Conservation (phyloP, 2,113 vertebrate genomes). For the Psittacula cyanocephala region DNA sequence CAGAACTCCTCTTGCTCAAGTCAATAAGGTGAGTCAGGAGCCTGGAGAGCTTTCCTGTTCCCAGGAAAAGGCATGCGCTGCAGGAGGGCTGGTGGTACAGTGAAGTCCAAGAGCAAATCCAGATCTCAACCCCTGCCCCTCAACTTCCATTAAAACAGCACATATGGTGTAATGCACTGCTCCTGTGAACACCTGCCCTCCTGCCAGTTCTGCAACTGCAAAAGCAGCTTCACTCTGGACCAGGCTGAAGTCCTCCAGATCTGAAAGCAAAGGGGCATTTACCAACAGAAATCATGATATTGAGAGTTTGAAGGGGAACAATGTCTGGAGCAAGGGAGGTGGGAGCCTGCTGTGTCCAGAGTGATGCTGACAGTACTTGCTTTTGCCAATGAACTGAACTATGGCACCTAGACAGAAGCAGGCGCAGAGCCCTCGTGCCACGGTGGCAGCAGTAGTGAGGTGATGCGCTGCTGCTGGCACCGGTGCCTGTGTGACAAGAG, state of each 20-base stretch:
- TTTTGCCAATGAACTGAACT: not conserved
- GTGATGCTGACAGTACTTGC: not conserved
- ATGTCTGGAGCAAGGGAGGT: not conserved
- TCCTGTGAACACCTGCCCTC: not conserved
- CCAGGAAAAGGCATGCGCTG: not conserved
- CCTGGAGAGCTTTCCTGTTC: not conserved
- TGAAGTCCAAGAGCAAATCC: not conserved
- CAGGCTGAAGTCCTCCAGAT: not conserved
- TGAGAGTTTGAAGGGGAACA: not conserved
- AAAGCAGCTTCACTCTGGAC: not conserved
- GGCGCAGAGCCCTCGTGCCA: not conserved
- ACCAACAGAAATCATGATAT: not conserved
- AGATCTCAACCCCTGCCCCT: not conserved
- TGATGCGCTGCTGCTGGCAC: not conserved
- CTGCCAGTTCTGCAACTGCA: not conserved
- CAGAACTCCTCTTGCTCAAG: slow-evolving; percentile 92
- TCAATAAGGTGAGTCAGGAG: slow-evolving; percentile 87
- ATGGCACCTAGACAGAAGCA: not conserved
- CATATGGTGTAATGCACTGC: fast-evolving
- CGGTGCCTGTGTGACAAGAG: not conserved
- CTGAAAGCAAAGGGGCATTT: not conserved
- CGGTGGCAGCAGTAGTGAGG: not conserved
- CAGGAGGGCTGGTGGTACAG: not conserved
- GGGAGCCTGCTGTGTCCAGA: not conserved
- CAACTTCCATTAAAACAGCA: too few relatives aligned